Evolutionary conservation across 2,888 invertebrate species (phyloP).

Genomic region (Spilosoma lubricipeda): DNA sequence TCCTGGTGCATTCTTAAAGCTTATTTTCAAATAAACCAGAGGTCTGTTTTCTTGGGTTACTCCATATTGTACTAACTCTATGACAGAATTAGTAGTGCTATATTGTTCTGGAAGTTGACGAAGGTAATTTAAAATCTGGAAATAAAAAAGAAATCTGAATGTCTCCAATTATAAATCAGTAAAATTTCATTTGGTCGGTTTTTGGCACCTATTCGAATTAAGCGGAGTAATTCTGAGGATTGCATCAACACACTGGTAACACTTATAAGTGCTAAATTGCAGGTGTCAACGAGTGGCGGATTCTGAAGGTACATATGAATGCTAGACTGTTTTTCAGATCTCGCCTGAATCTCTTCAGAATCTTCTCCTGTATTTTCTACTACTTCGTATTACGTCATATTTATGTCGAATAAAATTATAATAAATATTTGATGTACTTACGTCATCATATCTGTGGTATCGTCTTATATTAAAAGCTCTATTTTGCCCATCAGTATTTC

Average conservation of each 20-base stretch:
- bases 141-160: constrained; percentile 18
- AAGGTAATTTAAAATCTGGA: constrained; percentile 70
- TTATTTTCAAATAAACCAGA: constrained; percentile 82
- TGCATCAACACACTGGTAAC: too few species aligned
- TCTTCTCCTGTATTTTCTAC: neutral
- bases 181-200: neutral
- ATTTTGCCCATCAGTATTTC: constrained; percentile 18
- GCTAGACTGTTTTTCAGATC: too few species aligned
- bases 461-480: constrained; percentile 59
- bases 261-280: too few species aligned
- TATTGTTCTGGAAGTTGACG: constrained; percentile 53
- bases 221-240: neutral
- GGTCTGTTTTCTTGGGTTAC: constrained; percentile 64
- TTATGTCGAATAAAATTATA: too few species aligned
- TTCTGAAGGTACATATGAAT: too few species aligned
- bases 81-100: constrained; percentile 46
- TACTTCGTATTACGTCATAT: neutral
- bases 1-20: constrained; percentile 52
- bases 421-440: constrained; percentile 47
- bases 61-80: constrained; percentile 64
- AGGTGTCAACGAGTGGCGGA: too few species aligned
- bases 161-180: neutral
- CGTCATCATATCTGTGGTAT: constrained; percentile 69
- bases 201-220: too few species aligned
- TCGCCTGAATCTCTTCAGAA: too few species aligned